These are phyloP conservation scores for Anoplopoma fimbria DNA, from an alignment of 2,113 vertebrate species.

Conservation along the genomic window DNA sequence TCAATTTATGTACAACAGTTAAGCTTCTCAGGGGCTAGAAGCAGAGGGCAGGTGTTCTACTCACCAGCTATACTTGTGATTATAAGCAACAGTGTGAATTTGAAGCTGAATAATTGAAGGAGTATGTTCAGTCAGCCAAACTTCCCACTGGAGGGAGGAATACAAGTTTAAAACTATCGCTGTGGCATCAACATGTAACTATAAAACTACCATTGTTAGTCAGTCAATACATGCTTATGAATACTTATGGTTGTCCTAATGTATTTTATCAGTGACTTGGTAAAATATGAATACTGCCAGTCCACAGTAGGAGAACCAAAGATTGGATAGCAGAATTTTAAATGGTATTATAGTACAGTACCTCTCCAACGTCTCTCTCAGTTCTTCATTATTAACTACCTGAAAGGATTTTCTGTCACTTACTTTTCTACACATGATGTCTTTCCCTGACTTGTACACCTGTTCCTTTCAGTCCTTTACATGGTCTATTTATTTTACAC, in stretches of 20 bases:
- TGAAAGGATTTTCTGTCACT: slow-evolving; percentile 38
- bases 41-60: neutral
- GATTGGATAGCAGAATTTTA: neutral
- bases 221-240: slow-evolving; percentile 14
- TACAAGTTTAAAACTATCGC: slow-evolving; percentile 8
- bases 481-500: neutral
- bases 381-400: slow-evolving; percentile 19
- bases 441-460: slow-evolving; percentile 17
- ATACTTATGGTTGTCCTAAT: neutral
- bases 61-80: neutral
- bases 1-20: neutral
- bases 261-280: slow-evolving; percentile 1
- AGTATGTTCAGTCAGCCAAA: slow-evolving; percentile 17
- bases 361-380: neutral
- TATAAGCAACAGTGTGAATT: slow-evolving; percentile 1
- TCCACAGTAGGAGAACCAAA: neutral
- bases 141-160: neutral
- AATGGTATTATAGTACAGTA: slow-evolving; percentile 1
- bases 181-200: slow-evolving; percentile 2
- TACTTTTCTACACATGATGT: slow-evolving; percentile 9
- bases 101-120: slow-evolving; percentile 33
- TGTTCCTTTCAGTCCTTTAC: slow-evolving; percentile 22
- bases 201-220: slow-evolving; percentile 14
- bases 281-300: slow-evolving; percentile 5
- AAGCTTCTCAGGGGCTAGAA: neutral